Evolutionary conservation across 2,888 invertebrate species (phyloP), one percentile per base, ranked within the genome.

Genomic region (Anodontia alba): DNA sequence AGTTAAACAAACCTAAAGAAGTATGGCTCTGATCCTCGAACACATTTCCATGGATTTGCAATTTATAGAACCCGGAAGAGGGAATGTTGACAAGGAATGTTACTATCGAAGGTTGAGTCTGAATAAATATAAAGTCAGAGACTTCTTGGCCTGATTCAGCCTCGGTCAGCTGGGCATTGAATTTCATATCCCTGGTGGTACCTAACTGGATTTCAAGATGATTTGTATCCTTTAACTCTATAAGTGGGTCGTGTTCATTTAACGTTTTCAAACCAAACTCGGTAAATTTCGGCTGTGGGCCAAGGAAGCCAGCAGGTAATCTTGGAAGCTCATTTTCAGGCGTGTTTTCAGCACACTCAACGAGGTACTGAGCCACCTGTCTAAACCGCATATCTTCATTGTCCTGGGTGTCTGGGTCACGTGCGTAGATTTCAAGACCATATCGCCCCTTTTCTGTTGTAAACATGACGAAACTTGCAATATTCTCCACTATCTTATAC

Each of bases 391-490:
- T 89, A 31, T 87, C 85, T 15, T 89, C 89, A 26, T 85, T 81
- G 66, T 87, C 87, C 36, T 84, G 87, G 8, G 88, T 87, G 67
- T 88, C 88, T n/a, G 88, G 89, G 62, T 89, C 89, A 36, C 88
- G 87, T 26, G 89, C 88, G 49, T 89, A 89, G 26, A 89, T 88
- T 78, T 89, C 89, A 7, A 89, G 71, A n/a, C 89, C 89, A 69
- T 83, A 89, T 31, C 86, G 82, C 10, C 89, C 89, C 70, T 83
- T 86, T 17, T 81, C 83, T 5, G 84, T 83, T 17, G 80, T 75
- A 20, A 88, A 82, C 20, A 88, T 82, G 2, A 82, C 81, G 36
- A 89, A 89, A 33, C 76, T 80, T 5, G 87, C 87, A 69, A 81
- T 80, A 23, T 81, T 81, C 23, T 85, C 87, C 17, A 84, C 78